Base-by-base conservation (phyloP, 2,113 vertebrate species). In the Kryptolebias marmoratus region DNA sequence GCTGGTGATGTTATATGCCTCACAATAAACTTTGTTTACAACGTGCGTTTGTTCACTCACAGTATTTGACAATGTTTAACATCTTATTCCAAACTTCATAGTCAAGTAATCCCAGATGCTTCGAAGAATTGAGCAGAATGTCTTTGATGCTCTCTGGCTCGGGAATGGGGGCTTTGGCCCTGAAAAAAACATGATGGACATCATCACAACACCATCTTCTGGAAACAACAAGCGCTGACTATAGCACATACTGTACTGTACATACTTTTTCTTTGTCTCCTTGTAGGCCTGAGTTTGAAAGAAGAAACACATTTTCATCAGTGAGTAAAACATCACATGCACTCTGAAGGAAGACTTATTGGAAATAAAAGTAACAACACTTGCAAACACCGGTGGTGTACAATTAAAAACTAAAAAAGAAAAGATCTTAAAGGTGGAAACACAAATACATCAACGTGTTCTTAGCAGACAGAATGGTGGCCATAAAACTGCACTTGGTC, bases 11-110 rank as follows among this genome's bases (percentile, higher is more conserved):
- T 18, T 11, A 13, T 10, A n/a, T 0, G 42, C 8, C 16, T 54
- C 0, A 61, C 4, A 8, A 22, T 13, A 3, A 63, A 47, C 2
- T 32, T 42, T 6, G 2, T 14, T 42, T 8, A 6, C 30, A 7
- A 27, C 3, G 13, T 2, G 1, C 15, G 5, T 68, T 12, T 69
- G 22, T 64, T 70, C 2, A 77, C 91, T 15, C 72, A 93, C 92
- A 82, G 68, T 44, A 76, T 11, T 68, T 54, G 32, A 91, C 50
- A 0, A 32, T 45, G 16, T 53, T 63, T 2, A 45, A 64, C 90
- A 92, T 88, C 47, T 86, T 90, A 68, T 61, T 90, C 89, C 90
- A 93, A 16, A 90, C 54, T 11, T 9, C 15, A 50, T 81, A 92
- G 45, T 79, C 86, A 1, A 93, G 87, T 1, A 14, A 64, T 16